Evolutionary conservation across 2,797 vertebrate species (phyloP).

Genomic region (Crenichthys baileyi): DNA sequence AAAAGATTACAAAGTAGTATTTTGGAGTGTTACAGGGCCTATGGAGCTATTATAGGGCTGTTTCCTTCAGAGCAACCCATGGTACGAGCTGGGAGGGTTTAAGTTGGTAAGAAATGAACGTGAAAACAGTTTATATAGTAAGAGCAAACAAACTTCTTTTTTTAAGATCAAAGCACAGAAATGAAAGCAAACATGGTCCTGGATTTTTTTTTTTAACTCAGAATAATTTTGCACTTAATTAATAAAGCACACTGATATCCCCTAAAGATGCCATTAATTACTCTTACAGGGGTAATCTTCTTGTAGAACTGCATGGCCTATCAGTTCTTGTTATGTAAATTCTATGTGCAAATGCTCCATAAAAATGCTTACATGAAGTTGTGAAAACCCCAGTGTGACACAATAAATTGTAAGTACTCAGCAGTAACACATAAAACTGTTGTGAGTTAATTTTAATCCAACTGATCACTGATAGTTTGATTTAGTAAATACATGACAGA

Average conservation of each 20-base stretch:
- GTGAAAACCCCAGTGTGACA: constrained; percentile 27
- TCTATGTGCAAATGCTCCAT: constrained; percentile 62
- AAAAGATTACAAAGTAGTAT: background rate
- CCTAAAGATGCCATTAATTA: constrained; percentile 18
- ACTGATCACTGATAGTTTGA: background rate
- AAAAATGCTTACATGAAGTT: constrained; percentile 38
- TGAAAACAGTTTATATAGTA: background rate
- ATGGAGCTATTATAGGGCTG: background rate
- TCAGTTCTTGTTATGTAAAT: constrained; percentile 59
- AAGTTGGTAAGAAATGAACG: constrained; percentile 3
- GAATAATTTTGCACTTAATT: constrained; percentile 26
- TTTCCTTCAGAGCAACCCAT: background rate
- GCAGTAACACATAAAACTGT: background rate
- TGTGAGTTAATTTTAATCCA: background rate
- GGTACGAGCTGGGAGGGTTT: background rate
- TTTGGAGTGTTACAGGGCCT: background rate
- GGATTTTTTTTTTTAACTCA: constrained; percentile 9
- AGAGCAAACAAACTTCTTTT: constrained; percentile 6
- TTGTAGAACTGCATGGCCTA: constrained; percentile 68
- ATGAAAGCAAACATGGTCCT: constrained; percentile 19
- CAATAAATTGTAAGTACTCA: background rate
- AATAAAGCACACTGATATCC: constrained; percentile 38
- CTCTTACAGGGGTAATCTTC: constrained; percentile 20
- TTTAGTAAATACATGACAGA: background rate
- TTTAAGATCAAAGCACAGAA: constrained; percentile 38